A percentile compares a stretch with the other conserved stretches of the same genome.
Evolutionary conservation across 2,888 invertebrate genomes (phyloP).

Genomic region (Eumacrocentrus americanus): DNA sequence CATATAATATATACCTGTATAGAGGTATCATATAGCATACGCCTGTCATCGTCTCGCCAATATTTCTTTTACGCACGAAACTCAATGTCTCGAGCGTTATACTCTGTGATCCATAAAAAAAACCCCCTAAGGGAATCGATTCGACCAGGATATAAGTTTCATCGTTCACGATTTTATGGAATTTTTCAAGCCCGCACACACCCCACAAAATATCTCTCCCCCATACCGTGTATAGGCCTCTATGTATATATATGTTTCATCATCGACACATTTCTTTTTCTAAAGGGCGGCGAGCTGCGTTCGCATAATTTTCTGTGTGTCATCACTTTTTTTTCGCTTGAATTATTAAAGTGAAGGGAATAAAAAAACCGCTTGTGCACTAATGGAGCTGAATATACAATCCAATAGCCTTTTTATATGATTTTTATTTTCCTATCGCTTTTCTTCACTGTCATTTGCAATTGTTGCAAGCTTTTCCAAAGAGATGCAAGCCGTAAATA

Average conservation of each 20-base stretch:
- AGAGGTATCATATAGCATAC: too few species aligned
- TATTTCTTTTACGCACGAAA: conserved; percentile 12
- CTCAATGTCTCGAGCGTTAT: neutral
- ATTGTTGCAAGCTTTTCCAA: too few species aligned
- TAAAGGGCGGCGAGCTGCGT: conserved; percentile 17
- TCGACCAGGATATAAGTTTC: neutral
- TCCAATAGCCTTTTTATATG: too few species aligned
- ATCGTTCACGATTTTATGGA: conserved; percentile 10
- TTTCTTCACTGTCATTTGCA: neutral
- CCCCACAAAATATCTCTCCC: neutral
- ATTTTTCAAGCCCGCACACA: conserved; percentile 9
- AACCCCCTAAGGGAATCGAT: conserved; percentile 5
- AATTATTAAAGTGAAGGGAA: neutral
- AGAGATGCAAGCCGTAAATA: too few species aligned
- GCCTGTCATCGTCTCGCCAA: conserved; percentile 14
- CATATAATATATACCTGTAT: neutral
- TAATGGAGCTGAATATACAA: too few species aligned
- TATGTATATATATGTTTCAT: neutral
- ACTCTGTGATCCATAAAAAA: conserved; percentile 6
- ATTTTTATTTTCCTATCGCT: neutral
- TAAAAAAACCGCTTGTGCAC: neutral
- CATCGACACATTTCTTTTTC: conserved; percentile 1
- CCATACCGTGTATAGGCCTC: neutral
- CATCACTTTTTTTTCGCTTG: conserved; percentile 30
- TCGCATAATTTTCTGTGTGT: conserved; percentile 38